Evolutionary conservation across 2,797 vertebrate species (phyloP).

Genomic region (Sebastes oblongus): DNA sequence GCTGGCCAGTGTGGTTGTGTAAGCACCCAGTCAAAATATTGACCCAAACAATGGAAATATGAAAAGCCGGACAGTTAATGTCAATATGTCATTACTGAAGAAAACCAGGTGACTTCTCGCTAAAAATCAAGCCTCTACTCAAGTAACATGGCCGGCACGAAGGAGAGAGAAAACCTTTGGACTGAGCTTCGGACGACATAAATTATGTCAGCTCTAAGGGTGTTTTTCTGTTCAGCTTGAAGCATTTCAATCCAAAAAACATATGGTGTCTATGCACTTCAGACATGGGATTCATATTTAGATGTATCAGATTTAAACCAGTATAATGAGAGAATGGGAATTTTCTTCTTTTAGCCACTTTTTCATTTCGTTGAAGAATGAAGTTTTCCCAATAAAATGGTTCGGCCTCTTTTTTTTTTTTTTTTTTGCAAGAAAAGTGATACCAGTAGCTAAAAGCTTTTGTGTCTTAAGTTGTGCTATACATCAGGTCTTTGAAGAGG

Average conservation of each 20-base stretch:
- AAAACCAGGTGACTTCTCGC: slow-evolving; percentile 29
- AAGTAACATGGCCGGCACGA: slow-evolving; percentile 18
- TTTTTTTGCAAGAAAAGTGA: slow-evolving; percentile 37
- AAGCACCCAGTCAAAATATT: not conserved
- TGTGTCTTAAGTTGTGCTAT: slow-evolving; percentile 3
- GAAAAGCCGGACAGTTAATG: slow-evolving; percentile 4
- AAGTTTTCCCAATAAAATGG: slow-evolving; percentile 38
- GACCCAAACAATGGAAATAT: slow-evolving; percentile 4
- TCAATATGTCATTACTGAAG: slow-evolving; percentile 36
- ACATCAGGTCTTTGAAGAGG: slow-evolving; percentile 23
- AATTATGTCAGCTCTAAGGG: slow-evolving; percentile 71
- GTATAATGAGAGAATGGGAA: slow-evolving; percentile 67
- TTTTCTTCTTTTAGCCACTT: slow-evolving; percentile 24
- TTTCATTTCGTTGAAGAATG: slow-evolving; percentile 35
- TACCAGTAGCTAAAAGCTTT: slow-evolving; percentile 24
- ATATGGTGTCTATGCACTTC: slow-evolving; percentile 75
- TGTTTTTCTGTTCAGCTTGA: slow-evolving; percentile 74
- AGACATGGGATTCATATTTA: slow-evolving; percentile 78
- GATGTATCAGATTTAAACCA: slow-evolving; percentile 74
- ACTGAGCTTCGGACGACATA: slow-evolving; percentile 61
- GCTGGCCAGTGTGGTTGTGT: not conserved
- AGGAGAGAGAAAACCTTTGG: slow-evolving; percentile 51
- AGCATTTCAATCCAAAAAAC: slow-evolving; percentile 77
- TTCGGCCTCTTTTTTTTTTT: slow-evolving; percentile 16
- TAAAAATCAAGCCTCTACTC: slow-evolving; percentile 5